Evolutionary conservation across 2,113 vertebrate genomes (phyloP).

Genomic region (Psittacara wagleri): DNA sequence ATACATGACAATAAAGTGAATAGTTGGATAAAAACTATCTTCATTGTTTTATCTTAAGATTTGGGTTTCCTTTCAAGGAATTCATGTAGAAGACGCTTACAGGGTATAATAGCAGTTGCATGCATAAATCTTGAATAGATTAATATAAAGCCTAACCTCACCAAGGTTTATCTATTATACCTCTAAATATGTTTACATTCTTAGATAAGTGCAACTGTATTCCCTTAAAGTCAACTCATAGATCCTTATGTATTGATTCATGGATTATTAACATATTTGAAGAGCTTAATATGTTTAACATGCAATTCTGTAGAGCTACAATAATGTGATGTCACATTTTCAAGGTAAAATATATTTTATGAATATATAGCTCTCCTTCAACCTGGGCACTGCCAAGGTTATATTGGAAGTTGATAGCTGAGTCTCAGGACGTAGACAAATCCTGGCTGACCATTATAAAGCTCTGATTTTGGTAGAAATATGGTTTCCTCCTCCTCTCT

Average conservation of each 20-base stretch:
- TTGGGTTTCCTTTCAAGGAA: background rate
- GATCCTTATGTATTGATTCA: background rate
- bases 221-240: background rate
- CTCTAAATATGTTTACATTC: conserved; percentile 26
- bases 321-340: background rate
- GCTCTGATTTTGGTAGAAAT: background rate
- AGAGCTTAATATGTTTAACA: conserved; percentile 3
- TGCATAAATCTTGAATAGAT: background rate
- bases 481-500: background rate
- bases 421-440: background rate
- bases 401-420: background rate
- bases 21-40: background rate
- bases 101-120: background rate
- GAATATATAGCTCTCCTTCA: background rate
- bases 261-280: conserved; percentile 37
- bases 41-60: background rate
- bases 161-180: background rate
- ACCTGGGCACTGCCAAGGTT: background rate
- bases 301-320: background rate
- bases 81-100: background rate
- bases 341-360: background rate
- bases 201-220: background rate
- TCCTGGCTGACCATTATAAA: background rate
- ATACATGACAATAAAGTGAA: background rate
- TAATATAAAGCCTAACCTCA: background rate